Evolutionary conservation across 2,797 vertebrate species (phyloP).

Genomic region (Takifugu rubripes): DNA sequence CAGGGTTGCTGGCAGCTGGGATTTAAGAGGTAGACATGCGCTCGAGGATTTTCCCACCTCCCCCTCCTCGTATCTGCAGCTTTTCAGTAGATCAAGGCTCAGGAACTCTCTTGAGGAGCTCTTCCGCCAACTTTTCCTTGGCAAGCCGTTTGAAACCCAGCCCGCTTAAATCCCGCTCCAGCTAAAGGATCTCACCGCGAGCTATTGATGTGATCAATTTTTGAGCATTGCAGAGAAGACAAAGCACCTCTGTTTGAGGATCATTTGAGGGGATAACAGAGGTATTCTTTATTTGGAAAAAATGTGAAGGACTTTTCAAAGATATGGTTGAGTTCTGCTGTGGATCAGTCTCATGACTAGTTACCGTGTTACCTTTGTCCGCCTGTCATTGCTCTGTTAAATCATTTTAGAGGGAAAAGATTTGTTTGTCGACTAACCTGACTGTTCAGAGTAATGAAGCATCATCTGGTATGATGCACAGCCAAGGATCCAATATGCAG

Average conservation of each 20-base stretch:
- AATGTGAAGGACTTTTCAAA: too few relatives aligned
- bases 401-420: neutral
- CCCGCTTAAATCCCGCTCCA: conserved; percentile 51
- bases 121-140: conserved; percentile 53
- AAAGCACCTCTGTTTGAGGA: conserved; percentile 38
- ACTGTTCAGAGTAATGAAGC: too few relatives aligned
- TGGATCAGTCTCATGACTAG: neutral
- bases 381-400: neutral
- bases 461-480: too few relatives aligned
- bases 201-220: conserved; percentile 54
- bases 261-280: neutral
- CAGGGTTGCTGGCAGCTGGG: conserved; percentile 38
- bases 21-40: conserved; percentile 37
- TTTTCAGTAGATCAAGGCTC: conserved; percentile 66
- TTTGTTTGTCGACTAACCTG: neutral
- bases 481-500: too few relatives aligned
- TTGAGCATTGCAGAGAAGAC: conserved; percentile 34
- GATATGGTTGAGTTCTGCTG: conserved; percentile 1
- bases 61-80: conserved; percentile 40
- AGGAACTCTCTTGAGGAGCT: conserved; percentile 59
- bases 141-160: conserved; percentile 48
- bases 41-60: conserved; percentile 46
- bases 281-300: neutral
- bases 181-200: conserved; percentile 45
- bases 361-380: neutral